Evolutionary conservation across 2,113 vertebrate species (phyloP), one percentile per base, ranked within the genome.

Genomic region (Anhinga anhinga): DNA sequence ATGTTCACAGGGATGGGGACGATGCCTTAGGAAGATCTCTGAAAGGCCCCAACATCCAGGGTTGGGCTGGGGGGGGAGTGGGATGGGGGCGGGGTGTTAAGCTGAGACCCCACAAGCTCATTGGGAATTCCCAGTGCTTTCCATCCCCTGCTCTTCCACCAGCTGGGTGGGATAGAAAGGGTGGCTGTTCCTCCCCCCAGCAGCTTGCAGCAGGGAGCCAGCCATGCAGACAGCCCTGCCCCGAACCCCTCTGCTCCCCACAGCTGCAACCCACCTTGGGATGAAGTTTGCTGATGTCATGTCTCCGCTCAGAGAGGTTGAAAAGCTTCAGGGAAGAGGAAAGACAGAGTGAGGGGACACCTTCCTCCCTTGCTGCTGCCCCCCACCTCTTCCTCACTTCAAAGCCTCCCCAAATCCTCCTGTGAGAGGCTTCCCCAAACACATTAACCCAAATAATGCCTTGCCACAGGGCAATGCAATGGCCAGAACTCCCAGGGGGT

Each of bases 281-380:
- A 25, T 99, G 99, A 71, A 99, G 98, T 92, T 99, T 99, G 66
- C 92, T 98, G 98, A 99, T 97, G 96, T 99, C 99, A 42, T 98
- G 98, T 91, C 99, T 99, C 70, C 98, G 98, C 96, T 99, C 99
- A 15, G 99, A 99, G 92, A 99, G 99, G 97, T 99, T 99, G 97
- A 99, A 99, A 97, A 99, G 98, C 99, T 99, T 84, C 38, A 94
- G 96, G 42, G 44, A 88, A 91, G 70, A 88, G 10, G 25, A 92
- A 82, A 82, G 38, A 49, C 58, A 87, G 53, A 56, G 63, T 79
- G 34, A 97, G 55, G 38, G 16, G 15, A 74, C 34, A 66, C 9
- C 34, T 9, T 71, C 25, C 53, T 91, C 44, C 42, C 44, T 86
- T 6, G 0, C 27, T 85, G 73, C 52, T 27, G 53, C 7, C 7